Percentiles rank a stretch among this genome's conserved stretches.
phyloP scores from a whole-genome alignment of 2,113 vertebrate species.

The Synchiropus splendidus region DNA sequence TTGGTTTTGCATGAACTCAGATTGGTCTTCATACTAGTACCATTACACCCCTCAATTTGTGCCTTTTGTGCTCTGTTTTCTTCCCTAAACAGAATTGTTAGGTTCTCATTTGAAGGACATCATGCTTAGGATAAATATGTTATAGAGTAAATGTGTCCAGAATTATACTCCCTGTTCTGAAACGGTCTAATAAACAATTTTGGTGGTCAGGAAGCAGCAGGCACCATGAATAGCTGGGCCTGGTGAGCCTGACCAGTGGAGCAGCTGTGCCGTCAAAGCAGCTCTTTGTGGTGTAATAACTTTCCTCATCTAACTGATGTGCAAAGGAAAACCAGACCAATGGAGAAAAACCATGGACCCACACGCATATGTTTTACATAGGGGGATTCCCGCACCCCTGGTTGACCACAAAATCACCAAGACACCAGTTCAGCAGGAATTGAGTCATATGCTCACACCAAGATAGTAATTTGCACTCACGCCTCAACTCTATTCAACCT shows the following conservation, averaged over 20 bases:
- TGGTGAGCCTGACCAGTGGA: constrained; percentile 36
- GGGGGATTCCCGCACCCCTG: constrained; percentile 49
- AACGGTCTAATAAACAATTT: no score
- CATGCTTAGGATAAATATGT: no score
- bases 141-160: no score
- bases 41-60: no score
- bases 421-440: constrained; percentile 42
- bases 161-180: no score
- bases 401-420: constrained; percentile 28
- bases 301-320: constrained; percentile 55
- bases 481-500: not conserved
- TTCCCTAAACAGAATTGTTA: no score
- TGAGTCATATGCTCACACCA: constrained; percentile 52
- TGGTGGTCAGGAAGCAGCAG: no score
- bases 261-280: constrained; percentile 48
- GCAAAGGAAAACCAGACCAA: constrained; percentile 48
- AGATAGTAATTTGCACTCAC: constrained; percentile 53
- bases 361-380: constrained; percentile 50
- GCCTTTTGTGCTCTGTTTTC: no score
- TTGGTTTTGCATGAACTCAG: no score
- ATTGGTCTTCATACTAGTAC: no score
- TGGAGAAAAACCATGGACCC: constrained; percentile 40
- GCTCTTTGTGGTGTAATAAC: constrained; percentile 52
- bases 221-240: constrained; percentile 47
- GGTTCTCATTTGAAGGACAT: no score